A percentile compares a stretch with the other conserved stretches of the same genome.
Evolutionary conservation across 2,797 vertebrate genomes (phyloP).

Genomic region (Siniperca scherzeri): DNA sequence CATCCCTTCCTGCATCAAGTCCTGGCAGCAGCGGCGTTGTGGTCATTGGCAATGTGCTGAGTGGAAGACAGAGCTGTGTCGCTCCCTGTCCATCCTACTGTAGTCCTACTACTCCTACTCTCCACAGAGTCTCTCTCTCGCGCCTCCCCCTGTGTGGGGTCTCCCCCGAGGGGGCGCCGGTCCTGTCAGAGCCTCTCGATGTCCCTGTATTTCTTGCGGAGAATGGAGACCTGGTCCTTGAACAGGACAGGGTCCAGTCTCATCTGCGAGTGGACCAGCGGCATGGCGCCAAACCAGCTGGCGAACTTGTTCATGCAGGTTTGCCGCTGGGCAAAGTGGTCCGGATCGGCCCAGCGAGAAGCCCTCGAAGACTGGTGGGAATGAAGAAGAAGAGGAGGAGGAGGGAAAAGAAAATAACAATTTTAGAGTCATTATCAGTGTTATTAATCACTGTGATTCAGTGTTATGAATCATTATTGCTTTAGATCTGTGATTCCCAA

Average conservation of each 20-base stretch:
- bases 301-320: slow-evolving; percentile 99
- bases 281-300: slow-evolving; percentile 99
- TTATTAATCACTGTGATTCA: not conserved
- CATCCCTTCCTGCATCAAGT: slow-evolving; percentile 49
- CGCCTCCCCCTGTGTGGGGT: slow-evolving; percentile 77
- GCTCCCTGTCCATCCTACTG: slow-evolving; percentile 58
- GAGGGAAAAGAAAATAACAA: slow-evolving; percentile 86
- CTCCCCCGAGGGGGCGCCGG: slow-evolving; percentile 79
- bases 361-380: slow-evolving; percentile 82
- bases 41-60: slow-evolving; percentile 79
- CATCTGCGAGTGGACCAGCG: slow-evolving; percentile 98
- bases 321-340: slow-evolving; percentile 99
- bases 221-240: slow-evolving; percentile 99
- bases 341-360: slow-evolving; percentile 98
- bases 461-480: not conserved
- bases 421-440: slow-evolving; percentile 86
- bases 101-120: slow-evolving; percentile 61
- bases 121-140: slow-evolving; percentile 74
- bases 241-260: slow-evolving; percentile 98
- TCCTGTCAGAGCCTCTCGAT: slow-evolving; percentile 97
- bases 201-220: slow-evolving; percentile 99
- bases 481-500: slow-evolving; percentile 4
- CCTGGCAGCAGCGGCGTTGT: slow-evolving; percentile 65
- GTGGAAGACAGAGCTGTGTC: slow-evolving; percentile 73
- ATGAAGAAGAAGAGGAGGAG: slow-evolving; percentile 84